A percentile compares a stretch with the other conserved stretches of the same genome.
Evolutionary conservation across 2,797 vertebrate genomes (phyloP).

Genomic region (Ara ararauna): DNA sequence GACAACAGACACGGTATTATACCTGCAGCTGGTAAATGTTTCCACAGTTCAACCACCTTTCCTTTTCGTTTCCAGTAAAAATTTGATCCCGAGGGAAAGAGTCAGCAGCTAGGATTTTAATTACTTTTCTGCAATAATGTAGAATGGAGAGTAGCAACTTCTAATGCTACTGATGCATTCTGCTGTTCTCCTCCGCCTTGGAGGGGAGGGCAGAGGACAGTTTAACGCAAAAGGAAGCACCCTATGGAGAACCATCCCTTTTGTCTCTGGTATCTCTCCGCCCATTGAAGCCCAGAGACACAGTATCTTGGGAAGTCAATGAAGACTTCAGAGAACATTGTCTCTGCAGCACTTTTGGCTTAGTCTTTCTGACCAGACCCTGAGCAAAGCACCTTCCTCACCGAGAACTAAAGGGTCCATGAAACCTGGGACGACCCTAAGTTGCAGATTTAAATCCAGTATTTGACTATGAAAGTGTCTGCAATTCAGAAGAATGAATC

Average conservation of each 20-base stretch:
- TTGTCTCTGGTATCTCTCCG: not conserved
- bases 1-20: constrained; percentile 84
- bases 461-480: not conserved
- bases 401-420: not conserved
- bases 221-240: not conserved
- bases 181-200: not conserved
- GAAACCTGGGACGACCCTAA: not conserved
- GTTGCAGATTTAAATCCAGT: not conserved
- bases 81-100: constrained; percentile 77
- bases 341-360: not conserved
- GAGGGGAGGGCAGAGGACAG: not conserved
- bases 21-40: constrained; percentile 85
- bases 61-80: constrained; percentile 83
- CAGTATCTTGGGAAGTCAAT: rapidly evolving
- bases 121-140: constrained; percentile 77
- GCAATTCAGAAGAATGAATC: not conserved
- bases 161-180: constrained; percentile 49
- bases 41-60: constrained; percentile 83
- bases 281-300: not conserved
- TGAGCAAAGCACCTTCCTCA: not conserved
- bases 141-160: constrained; percentile 64
- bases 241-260: not conserved
- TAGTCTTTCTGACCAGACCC: not conserved
- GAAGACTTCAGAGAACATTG: not conserved
- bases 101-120: constrained; percentile 81